Conservation (phyloP, 2,888 invertebrate species). For the Coelopa pilipes region DNA sequence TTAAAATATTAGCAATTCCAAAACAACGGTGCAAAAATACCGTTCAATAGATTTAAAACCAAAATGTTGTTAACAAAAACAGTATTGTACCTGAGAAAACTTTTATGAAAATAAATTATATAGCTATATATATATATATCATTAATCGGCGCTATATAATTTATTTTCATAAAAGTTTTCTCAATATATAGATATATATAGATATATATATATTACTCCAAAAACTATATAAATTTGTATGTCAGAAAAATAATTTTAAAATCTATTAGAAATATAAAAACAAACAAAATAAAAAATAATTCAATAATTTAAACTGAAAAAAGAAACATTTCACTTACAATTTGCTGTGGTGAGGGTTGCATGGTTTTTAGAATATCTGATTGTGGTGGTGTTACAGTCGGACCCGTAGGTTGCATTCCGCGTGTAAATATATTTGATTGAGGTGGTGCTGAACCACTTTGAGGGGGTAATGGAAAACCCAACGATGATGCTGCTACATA, state of each 20-base stretch:
- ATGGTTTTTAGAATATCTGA: constrained; percentile 60
- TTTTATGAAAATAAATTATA: too few species aligned
- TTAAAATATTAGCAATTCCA: too few species aligned
- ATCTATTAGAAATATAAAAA: background rate
- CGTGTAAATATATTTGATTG: constrained; percentile 57
- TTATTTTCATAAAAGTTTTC: too few species aligned
- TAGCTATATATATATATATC: too few species aligned
- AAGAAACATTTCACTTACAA: constrained; percentile 51
- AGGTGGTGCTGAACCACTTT: constrained; percentile 55
- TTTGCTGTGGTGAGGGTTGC: constrained; percentile 63
- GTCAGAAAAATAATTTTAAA: constrained; percentile 26
- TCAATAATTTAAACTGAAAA: background rate
- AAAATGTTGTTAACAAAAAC: too few species aligned
- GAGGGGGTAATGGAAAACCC: constrained; percentile 58
- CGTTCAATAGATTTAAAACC: too few species aligned
- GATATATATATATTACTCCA: too few species aligned
- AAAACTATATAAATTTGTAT: constrained; percentile 3
- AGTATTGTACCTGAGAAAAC: too few species aligned
- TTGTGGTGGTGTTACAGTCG: constrained; percentile 54
- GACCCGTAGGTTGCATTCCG: constrained; percentile 61
- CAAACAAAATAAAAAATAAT: background rate
- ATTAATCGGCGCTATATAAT: too few species aligned
- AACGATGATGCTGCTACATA: constrained; percentile 65
- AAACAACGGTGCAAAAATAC: too few species aligned
- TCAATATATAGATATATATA: too few species aligned